These are phyloP conservation scores for Drosophila neutralis DNA, from an alignment of 2,888 invertebrate species.

Conservation along the genomic window DNA sequence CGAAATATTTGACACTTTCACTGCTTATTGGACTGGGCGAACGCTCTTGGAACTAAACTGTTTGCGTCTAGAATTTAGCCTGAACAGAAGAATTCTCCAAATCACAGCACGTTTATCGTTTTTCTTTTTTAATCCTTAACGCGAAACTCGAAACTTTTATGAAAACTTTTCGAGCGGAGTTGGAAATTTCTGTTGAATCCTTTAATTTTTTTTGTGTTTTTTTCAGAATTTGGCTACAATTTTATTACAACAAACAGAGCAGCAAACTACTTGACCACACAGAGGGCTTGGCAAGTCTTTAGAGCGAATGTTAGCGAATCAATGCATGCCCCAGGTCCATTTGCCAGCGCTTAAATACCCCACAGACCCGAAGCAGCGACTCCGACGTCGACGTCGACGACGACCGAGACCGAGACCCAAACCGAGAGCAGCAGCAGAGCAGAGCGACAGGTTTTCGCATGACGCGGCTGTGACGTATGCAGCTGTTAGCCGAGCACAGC, in stretches of 20 bases:
- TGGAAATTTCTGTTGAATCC: constrained; percentile 16
- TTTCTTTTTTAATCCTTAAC: constrained; percentile 45
- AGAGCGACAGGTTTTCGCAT: constrained; percentile 77
- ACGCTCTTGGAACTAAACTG: constrained; percentile 67
- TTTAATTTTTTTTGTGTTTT: not conserved
- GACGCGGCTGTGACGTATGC: constrained; percentile 77
- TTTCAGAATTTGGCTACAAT: constrained; percentile 74
- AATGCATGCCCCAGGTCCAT: constrained; percentile 88
- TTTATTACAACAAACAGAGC: constrained; percentile 84
- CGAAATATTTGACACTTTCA: constrained; percentile 81
- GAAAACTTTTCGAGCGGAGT: constrained; percentile 40
- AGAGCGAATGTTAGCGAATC: constrained; percentile 89
- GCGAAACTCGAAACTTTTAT: constrained; percentile 57
- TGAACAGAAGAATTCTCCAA: constrained; percentile 63
- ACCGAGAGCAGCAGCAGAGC: constrained; percentile 18
- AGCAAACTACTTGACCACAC: constrained; percentile 82
- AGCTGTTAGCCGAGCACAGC: constrained; percentile 39
- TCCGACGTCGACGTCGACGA: constrained; percentile 28
- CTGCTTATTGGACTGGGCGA: constrained; percentile 76
- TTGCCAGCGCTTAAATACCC: constrained; percentile 88
- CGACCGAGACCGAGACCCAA: constrained; percentile 58
- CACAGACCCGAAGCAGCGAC: constrained; percentile 42
- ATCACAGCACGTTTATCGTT: constrained; percentile 53
- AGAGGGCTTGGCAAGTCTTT: constrained; percentile 86
- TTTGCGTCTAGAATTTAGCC: constrained; percentile 80